Evolutionary conservation across 2,888 invertebrate species (phyloP).

Genomic region (Drosophila limbata): DNA sequence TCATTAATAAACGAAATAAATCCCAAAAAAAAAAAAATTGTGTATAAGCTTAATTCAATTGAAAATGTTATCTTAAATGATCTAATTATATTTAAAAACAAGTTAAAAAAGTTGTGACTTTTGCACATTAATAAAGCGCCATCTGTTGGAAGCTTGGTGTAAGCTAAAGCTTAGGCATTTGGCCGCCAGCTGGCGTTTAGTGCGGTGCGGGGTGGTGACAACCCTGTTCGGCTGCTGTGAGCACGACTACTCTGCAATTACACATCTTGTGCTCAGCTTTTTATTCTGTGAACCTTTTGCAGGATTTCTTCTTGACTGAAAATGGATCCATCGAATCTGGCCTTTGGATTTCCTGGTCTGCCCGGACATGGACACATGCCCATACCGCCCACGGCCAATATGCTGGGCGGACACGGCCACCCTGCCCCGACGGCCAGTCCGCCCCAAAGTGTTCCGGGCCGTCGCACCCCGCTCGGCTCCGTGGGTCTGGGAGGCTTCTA

Average conservation of each 20-base stretch:
- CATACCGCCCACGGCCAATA: conserved; percentile 82
- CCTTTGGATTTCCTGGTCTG: conserved; percentile 83
- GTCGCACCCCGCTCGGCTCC: conserved; percentile 92
- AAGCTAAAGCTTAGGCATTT: accelerated
- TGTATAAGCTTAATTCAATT: not conserved
- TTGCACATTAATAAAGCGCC: conserved; percentile 29
- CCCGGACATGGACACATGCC: conserved; percentile 83
- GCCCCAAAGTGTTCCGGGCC: conserved; percentile 88
- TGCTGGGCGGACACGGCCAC: conserved; percentile 74
- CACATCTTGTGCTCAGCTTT: conserved; percentile 30
- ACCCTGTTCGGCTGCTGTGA: conserved; percentile 25
- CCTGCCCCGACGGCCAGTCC: conserved; percentile 84
- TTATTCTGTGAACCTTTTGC: conserved; percentile 18
- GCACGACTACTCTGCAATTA: conserved; percentile 40
- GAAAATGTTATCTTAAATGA: not conserved
- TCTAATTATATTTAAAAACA: conserved; percentile 4
- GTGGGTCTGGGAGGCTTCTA: conserved; percentile 95
- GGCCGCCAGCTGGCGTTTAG: conserved; percentile 47
- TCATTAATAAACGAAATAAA: not conserved
- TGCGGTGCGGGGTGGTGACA: conserved; percentile 15
- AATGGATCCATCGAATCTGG: conserved; percentile 84
- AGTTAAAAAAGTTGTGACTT: conserved; percentile 1
- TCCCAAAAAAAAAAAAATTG: not conserved
- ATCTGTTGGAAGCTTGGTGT: conserved; percentile 22
- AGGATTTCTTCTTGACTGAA: conserved; percentile 15